phyloP scores from a whole-genome alignment of 1,140 invertebrate genomes.

The Aphelenchoides besseyi region DNA sequence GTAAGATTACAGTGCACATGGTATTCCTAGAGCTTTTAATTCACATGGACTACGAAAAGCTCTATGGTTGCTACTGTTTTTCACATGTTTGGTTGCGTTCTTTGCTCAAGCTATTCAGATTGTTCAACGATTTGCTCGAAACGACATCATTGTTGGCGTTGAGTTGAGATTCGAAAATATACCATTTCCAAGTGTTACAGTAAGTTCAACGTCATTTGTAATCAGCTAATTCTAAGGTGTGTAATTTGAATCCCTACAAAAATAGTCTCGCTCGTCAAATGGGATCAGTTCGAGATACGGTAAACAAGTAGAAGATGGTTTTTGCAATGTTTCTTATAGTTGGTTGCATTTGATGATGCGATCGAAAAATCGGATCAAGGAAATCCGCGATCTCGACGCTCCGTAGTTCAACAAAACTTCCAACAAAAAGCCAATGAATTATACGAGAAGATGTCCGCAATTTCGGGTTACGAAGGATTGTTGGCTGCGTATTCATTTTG shows the following conservation, averaged over 20 bases:
- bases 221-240: slow-evolving; percentile 30
- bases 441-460: slow-evolving; percentile 44
- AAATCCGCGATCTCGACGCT: slow-evolving; percentile 14
- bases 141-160: slow-evolving; percentile 50
- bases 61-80: slow-evolving; percentile 49
- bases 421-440: slow-evolving; percentile 25
- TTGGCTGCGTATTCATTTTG: slow-evolving; percentile 49
- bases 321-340: slow-evolving; percentile 26
- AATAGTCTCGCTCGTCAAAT: slow-evolving; percentile 42
- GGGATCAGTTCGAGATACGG: slow-evolving; percentile 42
- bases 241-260: slow-evolving; percentile 48
- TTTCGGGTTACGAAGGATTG: slow-evolving; percentile 37
- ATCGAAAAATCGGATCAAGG: slow-evolving; percentile 32
- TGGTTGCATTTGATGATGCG: slow-evolving; percentile 37
- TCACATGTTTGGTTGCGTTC: slow-evolving; percentile 42
- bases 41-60: slow-evolving; percentile 31
- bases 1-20: slow-evolving; percentile 47
- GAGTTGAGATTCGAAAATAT: slow-evolving; percentile 52
- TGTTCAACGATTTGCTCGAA: slow-evolving; percentile 44
- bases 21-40: slow-evolving; percentile 46
- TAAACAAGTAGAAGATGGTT: slow-evolving; percentile 22
- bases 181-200: slow-evolving; percentile 37
- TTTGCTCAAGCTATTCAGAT: slow-evolving; percentile 43
- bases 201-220: slow-evolving; percentile 10
- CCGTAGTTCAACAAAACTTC: neutral